Conservation (phyloP, 2,113 vertebrate genomes). For the Crotalus horridus region DNA sequence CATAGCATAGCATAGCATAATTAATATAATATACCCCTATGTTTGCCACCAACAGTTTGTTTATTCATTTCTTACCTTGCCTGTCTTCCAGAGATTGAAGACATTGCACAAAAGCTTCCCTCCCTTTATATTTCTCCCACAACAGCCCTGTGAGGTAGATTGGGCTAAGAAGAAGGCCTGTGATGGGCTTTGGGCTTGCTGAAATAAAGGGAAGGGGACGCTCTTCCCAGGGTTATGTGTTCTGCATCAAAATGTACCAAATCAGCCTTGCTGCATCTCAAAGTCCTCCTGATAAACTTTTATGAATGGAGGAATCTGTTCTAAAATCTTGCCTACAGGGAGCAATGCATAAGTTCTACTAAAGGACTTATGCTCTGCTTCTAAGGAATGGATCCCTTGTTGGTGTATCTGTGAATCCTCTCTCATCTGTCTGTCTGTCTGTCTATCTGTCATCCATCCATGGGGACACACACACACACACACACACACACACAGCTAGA, state of each 20-base stretch:
- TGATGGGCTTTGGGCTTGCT: neutral
- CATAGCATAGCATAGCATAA: too few species aligned
- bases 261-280: neutral
- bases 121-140: neutral
- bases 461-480: too few species aligned
- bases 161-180: neutral
- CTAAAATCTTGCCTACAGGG: conserved; percentile 27
- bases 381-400: conserved; percentile 45
- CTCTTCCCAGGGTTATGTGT: neutral
- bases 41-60: neutral
- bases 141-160: neutral
- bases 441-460: too few species aligned
- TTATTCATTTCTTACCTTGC: neutral
- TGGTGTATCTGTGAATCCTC: conserved; percentile 44
- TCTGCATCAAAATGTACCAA: neutral
- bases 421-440: conserved; percentile 6
- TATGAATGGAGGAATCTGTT: neutral
- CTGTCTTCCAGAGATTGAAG: neutral
- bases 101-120: neutral
- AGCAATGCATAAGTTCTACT: conserved; percentile 7
- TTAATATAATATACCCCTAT: neutral
- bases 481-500: neutral
- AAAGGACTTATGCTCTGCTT: conserved; percentile 40
- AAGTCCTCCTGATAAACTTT: neutral
- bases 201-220: neutral